Percentiles rank a stretch among this genome's conserved stretches.
phyloP scores from a whole-genome alignment of 2,113 vertebrate genomes.

The western clawed frog (Xenopus tropicalis) region UCB_Xtro_10.0 CM004448.2:35347501-35348000 shows the following conservation, averaged over 20 bases:
- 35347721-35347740: conserved; percentile 12
- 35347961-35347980: no score
- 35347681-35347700: not conserved
- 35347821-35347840: conserved; percentile 40
- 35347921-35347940: conserved; percentile 11
- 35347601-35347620: no score
- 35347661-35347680: no score
- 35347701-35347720: conserved; percentile 17
- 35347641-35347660: no score
- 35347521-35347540: not conserved
- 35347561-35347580: no score
- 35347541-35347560: not conserved
- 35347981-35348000: no score
- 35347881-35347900: conserved; percentile 33
- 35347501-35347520: not conserved
- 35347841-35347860: conserved; percentile 36
- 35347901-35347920: conserved; percentile 36
- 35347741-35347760: conserved; percentile 26
- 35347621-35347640: no score
- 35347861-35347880: conserved; percentile 32
- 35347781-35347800: conserved; percentile 31
- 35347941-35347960: not conserved
- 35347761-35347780: conserved; percentile 29
- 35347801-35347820: conserved; percentile 34
- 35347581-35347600: no score